A percentile compares a stretch with the other conserved stretches of the same genome.
phyloP scores from a whole-genome alignment of 2,113 vertebrate genomes.

The Lepus europaeus region DNA sequence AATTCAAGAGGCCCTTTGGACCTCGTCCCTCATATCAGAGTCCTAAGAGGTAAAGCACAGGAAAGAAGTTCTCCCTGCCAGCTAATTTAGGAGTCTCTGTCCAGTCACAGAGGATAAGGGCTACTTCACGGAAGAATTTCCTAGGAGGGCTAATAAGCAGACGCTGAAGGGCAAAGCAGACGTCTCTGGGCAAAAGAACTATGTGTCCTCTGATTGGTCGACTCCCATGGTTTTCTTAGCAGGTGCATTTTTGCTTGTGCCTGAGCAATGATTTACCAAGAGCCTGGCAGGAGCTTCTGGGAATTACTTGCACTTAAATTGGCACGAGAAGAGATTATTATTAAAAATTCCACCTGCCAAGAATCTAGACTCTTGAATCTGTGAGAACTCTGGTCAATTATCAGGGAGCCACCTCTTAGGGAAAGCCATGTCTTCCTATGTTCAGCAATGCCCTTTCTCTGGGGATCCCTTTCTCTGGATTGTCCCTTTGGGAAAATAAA shows the following conservation, averaged over 20 bases:
- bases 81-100: constrained; percentile 20
- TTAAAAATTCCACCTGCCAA: constrained; percentile 54
- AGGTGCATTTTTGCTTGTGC: constrained; percentile 16
- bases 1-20: background rate
- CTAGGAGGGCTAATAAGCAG: background rate
- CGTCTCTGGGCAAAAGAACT: background rate
- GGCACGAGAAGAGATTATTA: constrained; percentile 59
- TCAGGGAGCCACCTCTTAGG: background rate
- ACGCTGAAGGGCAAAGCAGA: background rate
- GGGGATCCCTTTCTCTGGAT: background rate
- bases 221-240: constrained; percentile 49
- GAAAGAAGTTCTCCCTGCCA: constrained; percentile 16
- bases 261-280: constrained; percentile 60
- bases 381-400: background rate
- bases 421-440: background rate
- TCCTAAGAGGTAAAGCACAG: constrained; percentile 13
- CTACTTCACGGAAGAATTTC: constrained; percentile 3
- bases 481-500: constrained; percentile 18
- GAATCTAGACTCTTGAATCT: constrained; percentile 28
- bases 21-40: background rate
- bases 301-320: constrained; percentile 71
- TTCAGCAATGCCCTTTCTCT: constrained; percentile 4
- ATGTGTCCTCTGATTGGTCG: background rate
- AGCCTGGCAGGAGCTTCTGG: background rate
- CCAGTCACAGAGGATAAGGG: background rate